These are phyloP conservation scores for Lepisosteus osseus DNA, from an alignment of 2,113 vertebrate genomes.

Conservation along the genomic window DNA sequence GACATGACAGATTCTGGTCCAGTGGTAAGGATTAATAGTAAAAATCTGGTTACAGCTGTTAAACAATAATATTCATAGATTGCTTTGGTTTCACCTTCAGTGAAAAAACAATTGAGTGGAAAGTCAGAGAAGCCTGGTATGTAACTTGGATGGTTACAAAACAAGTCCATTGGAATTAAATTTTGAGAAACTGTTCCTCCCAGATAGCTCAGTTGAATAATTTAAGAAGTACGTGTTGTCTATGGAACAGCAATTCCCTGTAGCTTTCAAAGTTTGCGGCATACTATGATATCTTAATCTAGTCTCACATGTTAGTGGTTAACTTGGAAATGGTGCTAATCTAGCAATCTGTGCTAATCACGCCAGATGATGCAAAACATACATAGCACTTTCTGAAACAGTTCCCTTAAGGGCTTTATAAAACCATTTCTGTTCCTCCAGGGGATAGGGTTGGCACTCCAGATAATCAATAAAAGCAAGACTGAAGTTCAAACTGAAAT, in stretches of 20 bases:
- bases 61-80: too few relatives aligned
- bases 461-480: too few relatives aligned
- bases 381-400: slow-evolving; percentile 20
- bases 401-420: slow-evolving; percentile 6
- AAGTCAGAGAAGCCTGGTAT: too few relatives aligned
- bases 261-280: neutral
- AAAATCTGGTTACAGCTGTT: too few relatives aligned
- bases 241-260: neutral
- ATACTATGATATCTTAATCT: neutral
- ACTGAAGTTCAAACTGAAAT: neutral
- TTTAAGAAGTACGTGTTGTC: neutral
- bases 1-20: too few relatives aligned
- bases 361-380: slow-evolving; percentile 23
- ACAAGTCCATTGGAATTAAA: too few relatives aligned
- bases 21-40: too few relatives aligned
- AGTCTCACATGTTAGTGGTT: neutral
- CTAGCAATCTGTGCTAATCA: slow-evolving; percentile 22
- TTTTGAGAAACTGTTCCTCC: neutral
- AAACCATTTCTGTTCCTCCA: slow-evolving; percentile 23
- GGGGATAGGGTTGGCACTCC: neutral
- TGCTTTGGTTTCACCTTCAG: too few relatives aligned
- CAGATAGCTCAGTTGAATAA: neutral
- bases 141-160: too few relatives aligned
- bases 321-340: slow-evolving; percentile 17
- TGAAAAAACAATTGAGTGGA: too few relatives aligned